These are phyloP conservation scores for Cremastobaeus sp. DNA, from an alignment of 2,888 invertebrate species.

Conservation along the genomic window DNA sequence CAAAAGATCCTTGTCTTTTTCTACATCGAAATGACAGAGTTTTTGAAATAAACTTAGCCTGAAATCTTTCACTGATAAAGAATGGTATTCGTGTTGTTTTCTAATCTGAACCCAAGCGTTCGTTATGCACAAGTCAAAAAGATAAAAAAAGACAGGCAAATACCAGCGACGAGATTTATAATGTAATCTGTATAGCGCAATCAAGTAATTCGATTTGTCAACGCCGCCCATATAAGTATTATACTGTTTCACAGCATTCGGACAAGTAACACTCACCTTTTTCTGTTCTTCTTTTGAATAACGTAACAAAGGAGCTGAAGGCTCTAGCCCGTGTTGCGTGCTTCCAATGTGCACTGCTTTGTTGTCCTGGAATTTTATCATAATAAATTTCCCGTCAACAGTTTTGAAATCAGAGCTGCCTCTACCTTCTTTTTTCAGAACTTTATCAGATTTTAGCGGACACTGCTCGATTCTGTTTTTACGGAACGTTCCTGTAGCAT, in stretches of 20 bases:
- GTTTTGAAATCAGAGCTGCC: constrained; percentile 47
- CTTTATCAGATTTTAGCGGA: constrained; percentile 57
- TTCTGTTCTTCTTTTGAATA: constrained; percentile 59
- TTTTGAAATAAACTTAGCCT: too few species aligned
- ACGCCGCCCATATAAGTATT: constrained; percentile 66
- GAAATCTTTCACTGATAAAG: too few species aligned
- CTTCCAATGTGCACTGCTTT: constrained; percentile 62
- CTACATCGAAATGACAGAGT: too few species aligned
- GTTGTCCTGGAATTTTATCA: constrained; percentile 62
- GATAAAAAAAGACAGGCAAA: constrained; percentile 64
- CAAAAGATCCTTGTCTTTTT: background rate
- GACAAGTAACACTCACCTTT: constrained; percentile 64
- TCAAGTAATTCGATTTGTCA: constrained; percentile 65
- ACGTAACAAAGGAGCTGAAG: constrained; percentile 37
- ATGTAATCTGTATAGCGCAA: constrained; percentile 60
- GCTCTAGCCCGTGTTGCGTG: constrained; percentile 39
- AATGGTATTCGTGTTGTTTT: too few species aligned
- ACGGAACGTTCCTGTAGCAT: constrained; percentile 18
- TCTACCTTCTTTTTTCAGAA: constrained; percentile 58
- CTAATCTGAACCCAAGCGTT: too few species aligned
- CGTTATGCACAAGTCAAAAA: too few species aligned
- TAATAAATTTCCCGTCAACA: constrained; percentile 51
- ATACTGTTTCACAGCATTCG: constrained; percentile 61
- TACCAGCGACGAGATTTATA: constrained; percentile 68
- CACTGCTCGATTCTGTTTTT: constrained; percentile 24